These are phyloP conservation scores for Buceros bicornis DNA, from an alignment of 2,797 vertebrate genomes.

Conservation along the genomic window DNA sequence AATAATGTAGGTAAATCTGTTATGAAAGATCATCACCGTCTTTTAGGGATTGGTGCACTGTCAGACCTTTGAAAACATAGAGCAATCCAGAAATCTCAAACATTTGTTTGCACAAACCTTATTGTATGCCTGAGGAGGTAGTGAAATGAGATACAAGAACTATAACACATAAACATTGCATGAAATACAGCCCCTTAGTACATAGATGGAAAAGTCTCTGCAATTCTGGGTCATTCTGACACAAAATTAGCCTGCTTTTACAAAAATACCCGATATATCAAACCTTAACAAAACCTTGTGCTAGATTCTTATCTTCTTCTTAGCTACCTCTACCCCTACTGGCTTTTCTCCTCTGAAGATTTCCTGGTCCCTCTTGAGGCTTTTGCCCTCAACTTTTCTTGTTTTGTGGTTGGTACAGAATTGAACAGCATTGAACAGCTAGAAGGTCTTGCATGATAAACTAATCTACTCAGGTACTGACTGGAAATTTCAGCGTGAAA, in stretches of 20 bases:
- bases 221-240: slow-evolving; percentile 69
- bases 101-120: neutral
- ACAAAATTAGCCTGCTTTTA: slow-evolving; percentile 46
- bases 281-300: slow-evolving; percentile 13
- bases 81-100: neutral
- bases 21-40: neutral
- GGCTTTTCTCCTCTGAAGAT: neutral
- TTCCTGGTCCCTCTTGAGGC: neutral
- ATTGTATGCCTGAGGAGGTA: neutral
- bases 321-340: neutral
- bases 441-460: neutral
- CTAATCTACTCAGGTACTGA: neutral
- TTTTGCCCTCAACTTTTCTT: neutral
- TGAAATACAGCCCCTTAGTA: slow-evolving; percentile 29
- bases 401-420: neutral
- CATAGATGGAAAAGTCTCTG: slow-evolving; percentile 48
- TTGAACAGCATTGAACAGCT: neutral
- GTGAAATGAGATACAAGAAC: neutral
- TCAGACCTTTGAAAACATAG: neutral
- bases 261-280: slow-evolving; percentile 40
- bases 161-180: neutral
- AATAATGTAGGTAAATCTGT: neutral
- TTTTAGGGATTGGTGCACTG: neutral
- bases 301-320: slow-evolving; percentile 42
- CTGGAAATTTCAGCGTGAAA: neutral